These are phyloP conservation scores for Eclectus roratus DNA, from an alignment of 2,113 vertebrate species.

Conservation along the genomic window DNA sequence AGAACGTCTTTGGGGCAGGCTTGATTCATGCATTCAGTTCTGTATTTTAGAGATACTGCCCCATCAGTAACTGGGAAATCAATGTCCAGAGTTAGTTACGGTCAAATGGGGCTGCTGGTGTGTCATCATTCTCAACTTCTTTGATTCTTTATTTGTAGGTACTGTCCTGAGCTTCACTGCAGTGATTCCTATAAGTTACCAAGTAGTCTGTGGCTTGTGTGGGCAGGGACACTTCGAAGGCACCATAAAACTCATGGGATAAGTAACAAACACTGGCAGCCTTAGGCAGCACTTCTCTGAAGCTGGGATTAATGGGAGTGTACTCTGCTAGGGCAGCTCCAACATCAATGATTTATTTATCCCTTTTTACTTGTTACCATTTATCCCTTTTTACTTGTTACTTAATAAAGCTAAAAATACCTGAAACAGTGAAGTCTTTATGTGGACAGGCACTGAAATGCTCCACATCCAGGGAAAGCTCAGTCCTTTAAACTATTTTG, in stretches of 20 bases:
- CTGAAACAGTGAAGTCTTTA: neutral
- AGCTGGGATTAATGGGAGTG: neutral
- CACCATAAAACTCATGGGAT: fast-evolving
- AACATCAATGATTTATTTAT: neutral
- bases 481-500: neutral
- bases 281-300: neutral
- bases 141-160: neutral
- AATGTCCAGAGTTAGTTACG: fast-evolving
- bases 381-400: neutral
- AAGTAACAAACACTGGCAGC: neutral
- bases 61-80: neutral
- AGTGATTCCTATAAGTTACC: neutral
- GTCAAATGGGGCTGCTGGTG: neutral
- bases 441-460: neutral
- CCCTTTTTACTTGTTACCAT: neutral
- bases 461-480: neutral
- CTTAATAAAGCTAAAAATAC: neutral
- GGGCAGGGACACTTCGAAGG: neutral
- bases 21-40: neutral
- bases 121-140: fast-evolving
- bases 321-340: neutral
- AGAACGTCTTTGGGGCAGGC: fast-evolving
- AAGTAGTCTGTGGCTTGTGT: neutral
- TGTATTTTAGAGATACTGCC: neutral
- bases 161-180: neutral